Evolutionary conservation across 2,797 vertebrate genomes (phyloP).

Genomic region (Chiroxiphia lanceolata): DNA sequence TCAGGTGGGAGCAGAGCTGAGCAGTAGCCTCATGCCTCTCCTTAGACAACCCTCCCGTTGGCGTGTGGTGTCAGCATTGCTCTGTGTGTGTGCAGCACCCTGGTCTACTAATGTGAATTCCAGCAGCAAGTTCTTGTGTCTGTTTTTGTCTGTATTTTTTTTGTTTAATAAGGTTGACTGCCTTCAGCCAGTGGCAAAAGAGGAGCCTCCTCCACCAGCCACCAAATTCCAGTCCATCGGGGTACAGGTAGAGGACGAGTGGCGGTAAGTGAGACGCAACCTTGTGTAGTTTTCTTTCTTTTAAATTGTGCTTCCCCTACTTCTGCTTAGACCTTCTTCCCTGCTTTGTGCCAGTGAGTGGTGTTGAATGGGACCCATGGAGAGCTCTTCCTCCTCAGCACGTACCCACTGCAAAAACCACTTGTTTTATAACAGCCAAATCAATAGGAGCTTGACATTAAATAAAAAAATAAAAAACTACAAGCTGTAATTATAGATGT

Average conservation of each 20-base stretch:
- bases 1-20: neutral
- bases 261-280: slow-evolving; percentile 89
- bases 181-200: slow-evolving; percentile 92
- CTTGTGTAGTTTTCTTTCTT: slow-evolving; percentile 41
- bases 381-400: slow-evolving; percentile 30
- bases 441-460: slow-evolving; percentile 15
- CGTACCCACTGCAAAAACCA: slow-evolving; percentile 3
- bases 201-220: slow-evolving; percentile 89
- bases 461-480: neutral
- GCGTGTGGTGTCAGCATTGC: slow-evolving; percentile 61
- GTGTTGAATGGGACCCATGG: neutral
- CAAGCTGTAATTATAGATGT: neutral
- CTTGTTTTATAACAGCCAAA: slow-evolving; percentile 50
- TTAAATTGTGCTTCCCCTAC: slow-evolving; percentile 30
- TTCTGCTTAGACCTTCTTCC: slow-evolving; percentile 5
- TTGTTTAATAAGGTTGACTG: slow-evolving; percentile 92
- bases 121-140: slow-evolving; percentile 78
- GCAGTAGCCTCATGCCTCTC: neutral
- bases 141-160: slow-evolving; percentile 76
- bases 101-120: slow-evolving; percentile 68
- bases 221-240: slow-evolving; percentile 98
- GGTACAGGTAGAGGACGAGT: slow-evolving; percentile 99
- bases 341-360: slow-evolving; percentile 30
- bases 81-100: slow-evolving; percentile 30
- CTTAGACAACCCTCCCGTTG: neutral